These are phyloP conservation scores for Pandemis heparana DNA, from an alignment of 2,888 invertebrate species.

Conservation along the genomic window DNA sequence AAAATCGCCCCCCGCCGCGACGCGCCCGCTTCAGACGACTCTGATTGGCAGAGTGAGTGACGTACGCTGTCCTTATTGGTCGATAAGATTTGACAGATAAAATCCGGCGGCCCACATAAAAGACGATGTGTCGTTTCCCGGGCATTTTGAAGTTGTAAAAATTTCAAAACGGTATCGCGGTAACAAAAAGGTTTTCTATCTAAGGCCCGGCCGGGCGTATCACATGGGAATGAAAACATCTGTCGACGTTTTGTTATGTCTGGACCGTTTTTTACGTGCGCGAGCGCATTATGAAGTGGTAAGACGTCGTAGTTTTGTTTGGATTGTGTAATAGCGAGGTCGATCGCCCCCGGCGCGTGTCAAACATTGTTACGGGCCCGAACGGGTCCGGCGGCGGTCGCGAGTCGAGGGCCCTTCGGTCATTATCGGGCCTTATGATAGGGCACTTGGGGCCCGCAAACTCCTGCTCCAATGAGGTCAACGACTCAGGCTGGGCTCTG, in stretches of 20 bases:
- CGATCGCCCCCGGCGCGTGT: slow-evolving; percentile 65
- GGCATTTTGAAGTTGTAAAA: slow-evolving; percentile 75
- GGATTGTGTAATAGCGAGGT: slow-evolving; percentile 69
- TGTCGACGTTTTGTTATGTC: slow-evolving; percentile 75
- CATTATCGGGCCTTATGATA: slow-evolving; percentile 60
- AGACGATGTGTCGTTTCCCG: slow-evolving; percentile 76
- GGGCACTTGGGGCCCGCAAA: slow-evolving; percentile 48
- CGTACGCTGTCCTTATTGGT: slow-evolving; percentile 83
- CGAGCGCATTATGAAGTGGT: slow-evolving; percentile 67
- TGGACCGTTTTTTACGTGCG: slow-evolving; percentile 62
- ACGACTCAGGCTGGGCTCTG: slow-evolving; percentile 19
- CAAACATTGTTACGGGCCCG: slow-evolving; percentile 62
- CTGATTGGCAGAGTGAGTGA: slow-evolving; percentile 84
- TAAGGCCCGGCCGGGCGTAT: slow-evolving; percentile 60
- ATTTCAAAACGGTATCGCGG: slow-evolving; percentile 75
- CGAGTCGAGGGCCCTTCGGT: slow-evolving; percentile 56
- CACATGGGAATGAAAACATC: slow-evolving; percentile 81
- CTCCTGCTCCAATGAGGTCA: slow-evolving; percentile 35
- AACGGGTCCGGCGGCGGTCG: slow-evolving; percentile 52
- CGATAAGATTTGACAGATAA: slow-evolving; percentile 84
- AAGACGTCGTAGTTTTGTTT: slow-evolving; percentile 63
- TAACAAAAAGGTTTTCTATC: slow-evolving; percentile 71
- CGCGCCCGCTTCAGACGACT: slow-evolving; percentile 65
- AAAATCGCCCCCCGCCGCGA: slow-evolving; percentile 79
- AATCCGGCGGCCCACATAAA: slow-evolving; percentile 77